phyloP scores from a whole-genome alignment of 2,888 invertebrate species.

The Nemurella pictetii region DNA sequence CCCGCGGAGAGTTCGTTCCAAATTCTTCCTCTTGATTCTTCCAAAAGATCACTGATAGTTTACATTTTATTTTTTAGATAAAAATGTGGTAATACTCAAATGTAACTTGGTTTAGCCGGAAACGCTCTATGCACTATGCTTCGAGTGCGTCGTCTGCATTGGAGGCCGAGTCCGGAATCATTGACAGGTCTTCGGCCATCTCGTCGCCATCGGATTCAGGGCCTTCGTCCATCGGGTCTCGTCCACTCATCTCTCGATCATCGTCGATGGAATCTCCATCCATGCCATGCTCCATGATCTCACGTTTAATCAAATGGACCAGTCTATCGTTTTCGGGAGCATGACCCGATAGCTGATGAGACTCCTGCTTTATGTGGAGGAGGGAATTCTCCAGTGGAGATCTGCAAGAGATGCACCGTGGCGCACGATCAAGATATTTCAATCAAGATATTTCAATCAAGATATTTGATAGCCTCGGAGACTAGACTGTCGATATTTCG shows the following conservation, averaged over 20 bases:
- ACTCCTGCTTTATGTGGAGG: constrained; percentile 42
- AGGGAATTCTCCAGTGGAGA: constrained; percentile 39
- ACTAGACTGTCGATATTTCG: no score
- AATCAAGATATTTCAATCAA: no score
- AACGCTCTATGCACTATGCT: constrained; percentile 40
- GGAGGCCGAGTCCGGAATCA: constrained; percentile 41
- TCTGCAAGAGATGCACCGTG: constrained; percentile 36
- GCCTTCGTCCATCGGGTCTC: constrained; percentile 32
- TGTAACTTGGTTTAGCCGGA: constrained; percentile 12
- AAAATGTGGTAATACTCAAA: constrained; percentile 20
- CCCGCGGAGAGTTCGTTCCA: not conserved
- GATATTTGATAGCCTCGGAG: no score
- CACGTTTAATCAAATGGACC: constrained; percentile 42
- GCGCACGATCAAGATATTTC: no score
- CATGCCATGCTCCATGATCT: constrained; percentile 42
- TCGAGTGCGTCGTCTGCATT: constrained; percentile 40
- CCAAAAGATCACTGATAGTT: not conserved
- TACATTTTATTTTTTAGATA: not conserved
- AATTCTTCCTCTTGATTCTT: not conserved
- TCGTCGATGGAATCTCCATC: constrained; percentile 40
- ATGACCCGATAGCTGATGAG: constrained; percentile 6
- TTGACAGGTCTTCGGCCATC: constrained; percentile 43
- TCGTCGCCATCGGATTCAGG: constrained; percentile 41
- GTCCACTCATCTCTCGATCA: constrained; percentile 33
- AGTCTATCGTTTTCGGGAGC: constrained; percentile 38